Percentiles rank a stretch among this genome's conserved stretches.
Evolutionary conservation across 1,140 invertebrate species (phyloP).

Genomic region (Drosophila truncata): DNA sequence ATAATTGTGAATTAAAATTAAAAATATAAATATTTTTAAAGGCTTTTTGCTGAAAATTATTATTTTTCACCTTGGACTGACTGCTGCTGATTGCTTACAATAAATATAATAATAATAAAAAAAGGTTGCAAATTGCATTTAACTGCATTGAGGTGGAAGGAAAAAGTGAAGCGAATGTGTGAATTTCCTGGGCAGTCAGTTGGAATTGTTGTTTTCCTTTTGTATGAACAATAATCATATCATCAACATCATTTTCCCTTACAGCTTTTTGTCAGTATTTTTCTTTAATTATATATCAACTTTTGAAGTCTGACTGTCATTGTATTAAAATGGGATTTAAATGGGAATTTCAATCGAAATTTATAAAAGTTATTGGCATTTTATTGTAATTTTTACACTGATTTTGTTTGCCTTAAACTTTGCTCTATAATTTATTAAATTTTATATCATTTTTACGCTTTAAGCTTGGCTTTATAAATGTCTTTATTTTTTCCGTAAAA

Average conservation of each 20-base stretch:
- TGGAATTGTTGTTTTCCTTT: constrained; percentile 15
- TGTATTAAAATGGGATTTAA: not conserved
- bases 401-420: not conserved
- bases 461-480: not conserved
- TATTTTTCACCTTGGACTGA: not conserved
- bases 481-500: not conserved
- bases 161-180: not conserved
- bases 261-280: not conserved
- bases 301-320: not conserved
- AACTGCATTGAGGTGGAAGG: constrained; percentile 8
- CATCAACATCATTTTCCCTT: constrained; percentile 1
- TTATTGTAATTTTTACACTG: too few species aligned
- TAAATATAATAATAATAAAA: not conserved
- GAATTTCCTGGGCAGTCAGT: constrained; percentile 4
- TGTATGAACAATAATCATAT: constrained; percentile 10
- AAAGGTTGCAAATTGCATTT: constrained; percentile 7
- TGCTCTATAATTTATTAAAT: not conserved
- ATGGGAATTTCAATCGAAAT: not conserved
- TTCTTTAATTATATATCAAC: constrained; percentile 3
- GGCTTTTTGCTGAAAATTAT: not conserved
- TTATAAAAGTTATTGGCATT: not conserved
- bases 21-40: not conserved
- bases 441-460: not conserved
- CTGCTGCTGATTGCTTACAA: not conserved
- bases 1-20: constrained; percentile 4